Evolutionary conservation across 1,140 invertebrate species (phyloP).

Genomic region (Atta texana): DNA sequence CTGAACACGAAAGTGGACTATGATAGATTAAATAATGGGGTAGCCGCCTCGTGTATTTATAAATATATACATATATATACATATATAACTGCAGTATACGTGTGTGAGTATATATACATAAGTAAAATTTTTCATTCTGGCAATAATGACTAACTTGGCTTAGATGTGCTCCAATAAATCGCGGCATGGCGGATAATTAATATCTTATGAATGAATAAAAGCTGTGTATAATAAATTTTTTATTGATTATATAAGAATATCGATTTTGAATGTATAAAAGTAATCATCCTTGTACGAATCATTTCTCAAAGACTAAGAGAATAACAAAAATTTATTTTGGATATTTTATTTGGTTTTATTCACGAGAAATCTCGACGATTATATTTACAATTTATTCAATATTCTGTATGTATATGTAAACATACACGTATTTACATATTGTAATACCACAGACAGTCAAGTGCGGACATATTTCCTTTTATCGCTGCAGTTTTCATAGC

Average conservation of each 20-base stretch:
- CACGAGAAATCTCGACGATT: not conserved
- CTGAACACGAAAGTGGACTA: constrained; percentile 73
- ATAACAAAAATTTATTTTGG: not conserved
- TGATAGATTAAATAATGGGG: constrained; percentile 73
- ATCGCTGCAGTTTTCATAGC: constrained; percentile 40
- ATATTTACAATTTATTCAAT: constrained; percentile 37
- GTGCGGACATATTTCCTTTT: constrained; percentile 39
- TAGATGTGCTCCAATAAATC: constrained; percentile 48
- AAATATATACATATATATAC: constrained; percentile 51
- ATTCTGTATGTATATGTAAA: constrained; percentile 44
- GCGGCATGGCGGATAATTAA: not conserved
- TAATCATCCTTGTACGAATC: not conserved
- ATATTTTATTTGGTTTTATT: not conserved
- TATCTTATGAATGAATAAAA: not conserved
- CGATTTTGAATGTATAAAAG: constrained; percentile 11
- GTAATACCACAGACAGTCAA: constrained; percentile 65
- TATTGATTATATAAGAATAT: not conserved
- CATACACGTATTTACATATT: constrained; percentile 58
- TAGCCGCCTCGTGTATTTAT: constrained; percentile 69
- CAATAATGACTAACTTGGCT: constrained; percentile 62
- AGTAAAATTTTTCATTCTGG: constrained; percentile 64
- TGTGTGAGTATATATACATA: constrained; percentile 62
- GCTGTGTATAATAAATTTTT: constrained; percentile 3
- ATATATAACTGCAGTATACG: constrained; percentile 54
- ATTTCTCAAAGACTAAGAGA: not conserved